These are phyloP conservation scores for Atlantisia rogersi DNA, from an alignment of 2,113 vertebrate species.

Conservation along the genomic window DNA sequence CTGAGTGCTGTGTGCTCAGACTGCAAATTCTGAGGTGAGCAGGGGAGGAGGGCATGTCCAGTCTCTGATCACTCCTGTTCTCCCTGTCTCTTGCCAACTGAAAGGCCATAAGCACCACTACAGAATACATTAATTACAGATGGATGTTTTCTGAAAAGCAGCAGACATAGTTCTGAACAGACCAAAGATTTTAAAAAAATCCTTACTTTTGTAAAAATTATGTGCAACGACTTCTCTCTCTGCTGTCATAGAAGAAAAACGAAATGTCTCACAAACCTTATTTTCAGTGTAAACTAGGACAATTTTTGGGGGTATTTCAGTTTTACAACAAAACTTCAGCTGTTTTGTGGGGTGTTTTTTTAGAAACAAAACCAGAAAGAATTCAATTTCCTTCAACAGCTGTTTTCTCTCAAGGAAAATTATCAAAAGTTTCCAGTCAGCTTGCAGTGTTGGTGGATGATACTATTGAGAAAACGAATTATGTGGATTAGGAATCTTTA, in stretches of 20 bases:
- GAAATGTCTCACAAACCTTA: background rate
- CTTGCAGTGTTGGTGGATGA: background rate
- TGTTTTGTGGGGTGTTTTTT: background rate
- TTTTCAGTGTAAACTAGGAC: background rate
- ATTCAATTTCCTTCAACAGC: background rate
- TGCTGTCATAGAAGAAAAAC: background rate
- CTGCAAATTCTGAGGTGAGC: background rate
- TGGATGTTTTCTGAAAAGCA: background rate
- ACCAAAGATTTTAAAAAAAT: background rate
- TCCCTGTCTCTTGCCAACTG: background rate
- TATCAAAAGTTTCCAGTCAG: background rate
- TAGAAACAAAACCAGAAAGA: background rate
- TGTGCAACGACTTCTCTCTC: background rate
- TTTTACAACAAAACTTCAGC: background rate
- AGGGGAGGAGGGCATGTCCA: rapidly evolving
- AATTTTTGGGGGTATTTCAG: background rate
- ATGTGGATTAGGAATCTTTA: background rate
- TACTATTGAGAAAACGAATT: background rate
- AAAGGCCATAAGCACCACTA: background rate
- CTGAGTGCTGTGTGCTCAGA: background rate
- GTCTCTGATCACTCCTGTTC: rapidly evolving
- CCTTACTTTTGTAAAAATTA: background rate
- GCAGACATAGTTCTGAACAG: background rate
- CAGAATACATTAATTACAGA: background rate
- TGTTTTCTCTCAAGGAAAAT: conserved; percentile 23